Conservation (phyloP, 2,888 invertebrate genomes). For the Omphaloscelis lunosa region DNA sequence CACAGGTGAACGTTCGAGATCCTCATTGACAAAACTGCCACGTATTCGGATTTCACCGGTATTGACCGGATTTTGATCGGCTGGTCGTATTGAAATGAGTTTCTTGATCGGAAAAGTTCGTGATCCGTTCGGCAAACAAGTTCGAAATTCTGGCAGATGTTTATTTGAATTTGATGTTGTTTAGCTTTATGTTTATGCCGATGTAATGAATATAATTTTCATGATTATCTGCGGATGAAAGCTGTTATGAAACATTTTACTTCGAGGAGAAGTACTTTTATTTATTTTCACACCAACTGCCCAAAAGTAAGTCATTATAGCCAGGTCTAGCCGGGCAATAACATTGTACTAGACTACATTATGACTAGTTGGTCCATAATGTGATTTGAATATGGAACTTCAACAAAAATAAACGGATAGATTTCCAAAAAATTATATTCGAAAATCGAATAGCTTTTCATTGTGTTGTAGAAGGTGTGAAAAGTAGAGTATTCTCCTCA, state of each 20-base stretch:
- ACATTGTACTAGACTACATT: too few relatives aligned
- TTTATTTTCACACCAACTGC: too few relatives aligned
- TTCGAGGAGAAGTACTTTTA: background rate
- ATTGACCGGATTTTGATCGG: slow-evolving; percentile 52
- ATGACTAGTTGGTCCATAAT: too few relatives aligned
- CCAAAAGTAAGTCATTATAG: too few relatives aligned
- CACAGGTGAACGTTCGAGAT: slow-evolving; percentile 39
- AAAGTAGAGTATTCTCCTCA: too few relatives aligned
- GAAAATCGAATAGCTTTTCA: too few relatives aligned
- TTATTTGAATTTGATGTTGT: slow-evolving; percentile 18
- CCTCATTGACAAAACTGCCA: slow-evolving; percentile 38
- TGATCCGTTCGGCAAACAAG: slow-evolving; percentile 29
- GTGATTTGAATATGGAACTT: too few relatives aligned
- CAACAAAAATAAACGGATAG: too few relatives aligned
- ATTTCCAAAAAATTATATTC: too few relatives aligned
- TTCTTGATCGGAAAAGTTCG: slow-evolving; percentile 44
- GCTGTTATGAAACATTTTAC: background rate
- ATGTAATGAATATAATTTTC: slow-evolving; percentile 34
- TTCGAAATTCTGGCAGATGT: slow-evolving; percentile 12
- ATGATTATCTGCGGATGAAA: background rate
- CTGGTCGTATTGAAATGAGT: slow-evolving; percentile 39
- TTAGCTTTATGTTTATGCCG: slow-evolving; percentile 7
- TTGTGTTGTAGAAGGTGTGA: too few relatives aligned
- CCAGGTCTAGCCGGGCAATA: too few relatives aligned
- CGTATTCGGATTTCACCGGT: slow-evolving; percentile 35